Base-by-base conservation (phyloP, 2,113 vertebrate species). In the Onychostoma macrolepis region DNA sequence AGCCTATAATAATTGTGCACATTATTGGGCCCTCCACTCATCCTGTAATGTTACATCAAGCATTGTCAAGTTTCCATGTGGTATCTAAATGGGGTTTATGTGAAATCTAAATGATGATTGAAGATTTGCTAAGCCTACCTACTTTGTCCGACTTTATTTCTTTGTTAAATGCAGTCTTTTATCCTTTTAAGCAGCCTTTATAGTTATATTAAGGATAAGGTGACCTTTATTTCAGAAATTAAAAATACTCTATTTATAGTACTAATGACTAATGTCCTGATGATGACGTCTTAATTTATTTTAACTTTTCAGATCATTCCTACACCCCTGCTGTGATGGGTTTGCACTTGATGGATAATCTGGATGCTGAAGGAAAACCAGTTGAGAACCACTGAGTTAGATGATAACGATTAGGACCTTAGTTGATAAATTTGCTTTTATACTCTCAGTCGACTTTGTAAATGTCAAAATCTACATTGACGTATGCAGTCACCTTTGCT, bases 381-480 rank as follows among this genome's bases (percentile, higher is more conserved):
- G 58, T 17, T 24, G 78, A 77, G n/a, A 48, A 74, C 1, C 11
- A 6, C 12, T 6, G 1, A 67, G 12, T 30, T 67, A 30, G 65
- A 33, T 69, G 45, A 63, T 63, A 26, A 41, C 8, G 36, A 63
- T 80, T 4, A 26, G 13, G 61, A 67, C 4, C 41, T 48, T 13
- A 30, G 15, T 43, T 43, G 38, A 26, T 61, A 67, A 36, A 75
- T 33, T 11, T 26, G 89, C 92, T 90, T 84, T 85, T 85, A 89
- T 85, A 89, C 80, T 90, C 83, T 28, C 17, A 86, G 86, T 87
- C 69, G 58, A 56, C 26, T 82, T 74, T 7, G 41, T 85, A 38
- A 76, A 90, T 86, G 89, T 90, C 85, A 88, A 90, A 90, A 87
- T 89, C 90, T 86, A 75, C 67, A 87, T 82, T 30, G 30, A 12